Percentiles rank a stretch among this genome's conserved stretches.
Evolutionary conservation across 2,113 vertebrate genomes (phyloP).

Genomic region (Urocitellus parryii): DNA sequence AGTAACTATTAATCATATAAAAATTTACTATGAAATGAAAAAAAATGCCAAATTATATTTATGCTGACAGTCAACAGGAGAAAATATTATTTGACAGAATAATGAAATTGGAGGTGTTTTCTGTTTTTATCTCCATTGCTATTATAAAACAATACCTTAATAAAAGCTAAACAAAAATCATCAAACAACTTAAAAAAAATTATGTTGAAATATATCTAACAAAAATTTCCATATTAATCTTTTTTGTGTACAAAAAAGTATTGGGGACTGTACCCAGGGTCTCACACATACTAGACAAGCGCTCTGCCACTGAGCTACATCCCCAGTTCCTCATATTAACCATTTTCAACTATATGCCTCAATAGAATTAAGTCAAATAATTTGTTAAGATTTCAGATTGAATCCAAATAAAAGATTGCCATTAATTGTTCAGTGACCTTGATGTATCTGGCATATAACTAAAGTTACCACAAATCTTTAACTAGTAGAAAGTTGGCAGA

Average conservation of each 20-base stretch:
- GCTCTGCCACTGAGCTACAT: no score
- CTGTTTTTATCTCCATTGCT: neutral
- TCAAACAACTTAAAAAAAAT: neutral
- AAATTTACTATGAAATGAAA: neutral
- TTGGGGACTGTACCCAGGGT: no score
- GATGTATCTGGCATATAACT: neutral
- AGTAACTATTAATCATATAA: neutral
- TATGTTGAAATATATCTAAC: neutral
- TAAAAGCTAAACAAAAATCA: neutral
- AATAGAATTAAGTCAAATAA: neutral
- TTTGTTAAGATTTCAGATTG: neutral
- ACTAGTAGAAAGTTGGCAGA: neutral
- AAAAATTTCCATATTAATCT: neutral
- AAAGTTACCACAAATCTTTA: conserved; percentile 18
- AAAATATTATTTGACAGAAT: neutral
- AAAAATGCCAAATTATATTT: conserved; percentile 10
- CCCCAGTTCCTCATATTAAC: neutral
- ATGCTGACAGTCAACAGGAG: neutral
- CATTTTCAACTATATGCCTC: neutral
- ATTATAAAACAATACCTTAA: neutral
- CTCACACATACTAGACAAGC: no score
- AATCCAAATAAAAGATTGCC: conserved; percentile 9
- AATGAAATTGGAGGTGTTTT: neutral
- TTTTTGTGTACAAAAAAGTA: neutral
- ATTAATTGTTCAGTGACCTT: neutral